phyloP scores from a whole-genome alignment of 2,888 invertebrate species.

The Cosmopolites sordidus region DNA sequence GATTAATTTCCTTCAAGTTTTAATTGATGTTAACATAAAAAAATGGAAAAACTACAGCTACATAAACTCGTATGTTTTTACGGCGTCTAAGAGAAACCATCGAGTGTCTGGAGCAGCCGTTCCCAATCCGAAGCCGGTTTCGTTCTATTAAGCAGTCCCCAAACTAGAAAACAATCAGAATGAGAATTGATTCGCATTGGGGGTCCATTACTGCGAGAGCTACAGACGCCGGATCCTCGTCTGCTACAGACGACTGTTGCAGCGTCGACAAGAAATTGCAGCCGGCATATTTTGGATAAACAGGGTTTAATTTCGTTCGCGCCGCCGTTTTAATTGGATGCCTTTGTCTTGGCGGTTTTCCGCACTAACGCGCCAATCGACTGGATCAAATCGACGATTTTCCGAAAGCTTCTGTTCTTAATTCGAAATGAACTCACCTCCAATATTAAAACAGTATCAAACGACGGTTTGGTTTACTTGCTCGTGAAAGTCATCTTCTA shows the following conservation, averaged over 20 bases:
- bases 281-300: slow-evolving; percentile 38
- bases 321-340: slow-evolving; percentile 33
- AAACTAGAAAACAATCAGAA: slow-evolving; percentile 46
- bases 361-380: no score
- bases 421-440: no score
- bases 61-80: no score
- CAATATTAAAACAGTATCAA: no score
- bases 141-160: slow-evolving; percentile 1
- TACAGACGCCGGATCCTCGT: slow-evolving; percentile 35
- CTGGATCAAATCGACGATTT: no score
- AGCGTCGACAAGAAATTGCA: slow-evolving; percentile 39
- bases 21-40: no score
- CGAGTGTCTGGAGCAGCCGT: not conserved
- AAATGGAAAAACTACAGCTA: no score
- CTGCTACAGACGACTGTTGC: slow-evolving; percentile 28
- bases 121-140: not conserved
- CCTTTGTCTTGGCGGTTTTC: slow-evolving; percentile 5
- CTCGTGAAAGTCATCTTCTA: no score
- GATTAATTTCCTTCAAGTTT: no score
- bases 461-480: no score
- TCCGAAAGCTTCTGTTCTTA: no score
- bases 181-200: slow-evolving; percentile 50
- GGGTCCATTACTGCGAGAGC: slow-evolving; percentile 48
- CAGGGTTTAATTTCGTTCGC: slow-evolving; percentile 31
- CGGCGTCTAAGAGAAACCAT: no score